Conservation (phyloP, 1,140 invertebrate species). For the Drosophila obscura region DNA sequence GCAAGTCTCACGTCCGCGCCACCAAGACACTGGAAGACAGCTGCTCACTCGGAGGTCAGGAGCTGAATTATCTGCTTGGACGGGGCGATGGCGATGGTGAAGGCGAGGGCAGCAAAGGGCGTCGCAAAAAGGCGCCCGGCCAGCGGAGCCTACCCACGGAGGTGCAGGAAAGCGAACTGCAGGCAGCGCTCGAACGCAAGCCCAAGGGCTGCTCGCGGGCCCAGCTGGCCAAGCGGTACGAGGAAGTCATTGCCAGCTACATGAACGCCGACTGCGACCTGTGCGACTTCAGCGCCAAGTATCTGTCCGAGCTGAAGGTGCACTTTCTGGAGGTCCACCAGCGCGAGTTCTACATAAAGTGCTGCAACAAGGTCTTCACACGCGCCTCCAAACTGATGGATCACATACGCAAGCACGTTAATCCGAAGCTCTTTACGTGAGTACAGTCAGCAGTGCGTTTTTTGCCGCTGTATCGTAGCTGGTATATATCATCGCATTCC, state of each 20-base stretch:
- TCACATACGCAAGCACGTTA: slow-evolving; percentile 75
- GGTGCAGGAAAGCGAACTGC: slow-evolving; percentile 46
- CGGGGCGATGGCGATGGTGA: slow-evolving; percentile 12
- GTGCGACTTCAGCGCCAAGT: slow-evolving; percentile 60
- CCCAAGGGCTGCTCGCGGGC: slow-evolving; percentile 69
- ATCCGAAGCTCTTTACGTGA: slow-evolving; percentile 78
- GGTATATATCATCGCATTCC: background rate
- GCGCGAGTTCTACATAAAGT: slow-evolving; percentile 70
- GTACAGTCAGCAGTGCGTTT: background rate
- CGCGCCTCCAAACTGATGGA: slow-evolving; percentile 70
- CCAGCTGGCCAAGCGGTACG: slow-evolving; percentile 64
- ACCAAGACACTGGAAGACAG: slow-evolving; percentile 14
- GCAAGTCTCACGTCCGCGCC: slow-evolving; percentile 10
- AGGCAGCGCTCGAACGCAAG: slow-evolving; percentile 60
- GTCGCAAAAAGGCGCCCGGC: slow-evolving; percentile 23
- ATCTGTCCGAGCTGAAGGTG: slow-evolving; percentile 61
- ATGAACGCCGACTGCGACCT: slow-evolving; percentile 77
- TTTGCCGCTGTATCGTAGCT: background rate
- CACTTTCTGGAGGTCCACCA: slow-evolving; percentile 72
- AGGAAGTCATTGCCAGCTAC: slow-evolving; percentile 70
- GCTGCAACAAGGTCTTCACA: slow-evolving; percentile 71
- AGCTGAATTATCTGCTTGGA: slow-evolving; percentile 52
- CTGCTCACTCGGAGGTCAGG: slow-evolving; percentile 18
- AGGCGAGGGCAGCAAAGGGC: slow-evolving; percentile 22
- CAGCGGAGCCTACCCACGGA: slow-evolving; percentile 12